Percentiles rank a stretch among this genome's conserved stretches.
phyloP scores from a whole-genome alignment of 1,140 invertebrate species.

The Tetramorium parvispinum region DNA sequence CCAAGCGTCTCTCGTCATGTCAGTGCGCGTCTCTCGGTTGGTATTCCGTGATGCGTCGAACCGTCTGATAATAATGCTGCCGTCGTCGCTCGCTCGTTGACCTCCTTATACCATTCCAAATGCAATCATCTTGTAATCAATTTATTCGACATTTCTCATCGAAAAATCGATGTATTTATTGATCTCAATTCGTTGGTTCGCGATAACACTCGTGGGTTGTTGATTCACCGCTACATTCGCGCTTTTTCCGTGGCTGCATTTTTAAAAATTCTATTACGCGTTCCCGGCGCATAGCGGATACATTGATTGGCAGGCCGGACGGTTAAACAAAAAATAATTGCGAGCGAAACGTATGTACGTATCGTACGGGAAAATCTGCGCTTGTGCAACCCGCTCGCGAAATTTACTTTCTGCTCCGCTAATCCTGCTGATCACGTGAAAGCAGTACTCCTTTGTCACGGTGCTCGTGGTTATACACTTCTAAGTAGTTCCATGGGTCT shows the following conservation, averaged over 20 bases:
- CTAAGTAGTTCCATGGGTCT: background rate
- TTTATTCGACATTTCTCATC: background rate
- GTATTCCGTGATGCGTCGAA: slow-evolving; percentile 68
- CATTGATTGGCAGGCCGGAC: background rate
- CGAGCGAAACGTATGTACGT: background rate
- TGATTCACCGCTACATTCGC: background rate
- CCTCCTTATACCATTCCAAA: slow-evolving; percentile 31
- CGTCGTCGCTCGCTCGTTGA: slow-evolving; percentile 53
- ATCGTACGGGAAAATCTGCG: background rate
- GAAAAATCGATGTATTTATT: background rate
- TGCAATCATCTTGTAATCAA: slow-evolving; percentile 43
- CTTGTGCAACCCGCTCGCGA: background rate
- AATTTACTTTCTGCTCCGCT: background rate
- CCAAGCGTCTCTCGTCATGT: slow-evolving; percentile 63
- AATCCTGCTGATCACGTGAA: background rate
- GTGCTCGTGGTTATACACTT: background rate
- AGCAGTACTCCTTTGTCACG: background rate
- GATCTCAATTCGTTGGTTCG: slow-evolving; percentile 10
- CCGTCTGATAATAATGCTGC: slow-evolving; percentile 76
- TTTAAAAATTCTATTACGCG: background rate
- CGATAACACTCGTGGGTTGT: slow-evolving; percentile 5
- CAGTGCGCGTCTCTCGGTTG: slow-evolving; percentile 56
- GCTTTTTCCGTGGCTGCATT: background rate
- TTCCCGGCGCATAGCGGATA: background rate
- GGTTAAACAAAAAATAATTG: background rate